Conservation (phyloP, 2,797 vertebrate species). For the Sebastes minor region DNA sequence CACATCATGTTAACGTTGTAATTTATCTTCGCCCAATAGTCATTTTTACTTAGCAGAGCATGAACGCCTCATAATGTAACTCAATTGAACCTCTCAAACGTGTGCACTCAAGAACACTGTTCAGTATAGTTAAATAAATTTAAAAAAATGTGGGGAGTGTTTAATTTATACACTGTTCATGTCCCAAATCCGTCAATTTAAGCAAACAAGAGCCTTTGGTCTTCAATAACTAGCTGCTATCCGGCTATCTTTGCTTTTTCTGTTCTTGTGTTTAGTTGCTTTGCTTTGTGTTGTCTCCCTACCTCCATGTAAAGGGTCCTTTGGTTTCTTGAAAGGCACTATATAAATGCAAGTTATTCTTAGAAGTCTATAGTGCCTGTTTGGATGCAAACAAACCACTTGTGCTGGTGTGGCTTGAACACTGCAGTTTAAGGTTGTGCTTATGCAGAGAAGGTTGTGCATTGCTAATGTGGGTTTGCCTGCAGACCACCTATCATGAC, state of each 20-base stretch:
- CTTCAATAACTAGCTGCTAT: too few relatives aligned
- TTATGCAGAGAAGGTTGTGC: background rate
- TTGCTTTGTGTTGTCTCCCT: too few relatives aligned
- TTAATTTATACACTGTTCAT: background rate
- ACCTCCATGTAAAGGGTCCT: too few relatives aligned
- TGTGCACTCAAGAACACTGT: background rate
- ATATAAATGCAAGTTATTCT: too few relatives aligned
- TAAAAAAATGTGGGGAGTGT: background rate
- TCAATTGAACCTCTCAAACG: too few relatives aligned
- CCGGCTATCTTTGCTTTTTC: too few relatives aligned
- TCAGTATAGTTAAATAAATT: background rate
- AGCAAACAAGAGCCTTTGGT: background rate
- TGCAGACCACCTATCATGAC: background rate
- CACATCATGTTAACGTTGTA: background rate
- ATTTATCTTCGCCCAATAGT: background rate
- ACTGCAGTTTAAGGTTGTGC: background rate
- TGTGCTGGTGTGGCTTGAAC: background rate
- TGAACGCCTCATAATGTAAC: background rate
- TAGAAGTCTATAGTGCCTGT: background rate
- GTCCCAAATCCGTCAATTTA: slow-evolving; percentile 7
- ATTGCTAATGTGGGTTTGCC: background rate
- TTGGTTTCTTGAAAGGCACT: too few relatives aligned
- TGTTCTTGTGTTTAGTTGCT: too few relatives aligned
- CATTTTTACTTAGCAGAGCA: background rate
- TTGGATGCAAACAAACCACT: background rate